phyloP scores from a whole-genome alignment of 2,113 vertebrate genomes.

The Pituophis catenifer region DNA sequence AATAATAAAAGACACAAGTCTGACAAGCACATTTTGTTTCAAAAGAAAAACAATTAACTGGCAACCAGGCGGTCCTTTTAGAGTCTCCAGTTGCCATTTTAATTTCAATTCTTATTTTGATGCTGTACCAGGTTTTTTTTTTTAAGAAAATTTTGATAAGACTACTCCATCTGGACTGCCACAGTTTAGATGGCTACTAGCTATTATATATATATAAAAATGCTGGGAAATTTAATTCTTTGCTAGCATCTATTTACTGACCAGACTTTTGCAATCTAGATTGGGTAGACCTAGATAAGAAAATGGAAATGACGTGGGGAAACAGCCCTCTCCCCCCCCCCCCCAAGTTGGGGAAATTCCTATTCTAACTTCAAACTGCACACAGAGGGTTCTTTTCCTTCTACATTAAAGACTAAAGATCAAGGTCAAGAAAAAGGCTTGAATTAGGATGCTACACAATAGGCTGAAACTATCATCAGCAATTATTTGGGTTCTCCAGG shows the following conservation, averaged over 20 bases:
- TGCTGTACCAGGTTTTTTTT: not conserved
- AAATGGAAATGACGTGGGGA: constrained; percentile 45
- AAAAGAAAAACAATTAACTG: constrained; percentile 74
- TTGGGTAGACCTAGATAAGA: not conserved
- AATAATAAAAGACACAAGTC: constrained; percentile 30
- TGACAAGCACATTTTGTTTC: constrained; percentile 60
- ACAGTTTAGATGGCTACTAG: not conserved
- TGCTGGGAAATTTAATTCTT: not conserved
- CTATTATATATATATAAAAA: not conserved
- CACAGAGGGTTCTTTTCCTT: not conserved
- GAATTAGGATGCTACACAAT: not conserved
- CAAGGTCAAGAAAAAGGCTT: not conserved
- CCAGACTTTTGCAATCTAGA: not conserved
- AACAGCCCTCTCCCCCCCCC: not conserved
- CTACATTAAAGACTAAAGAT: constrained; percentile 9
- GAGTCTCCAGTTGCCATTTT: constrained; percentile 63
- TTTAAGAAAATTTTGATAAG: not conserved
- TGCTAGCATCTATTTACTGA: not conserved
- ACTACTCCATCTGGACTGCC: not conserved
- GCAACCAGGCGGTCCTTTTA: constrained; percentile 73
- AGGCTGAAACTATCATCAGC: not conserved
- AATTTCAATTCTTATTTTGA: constrained; percentile 39
- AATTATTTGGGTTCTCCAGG: not conserved
- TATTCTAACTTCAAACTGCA: not conserved
- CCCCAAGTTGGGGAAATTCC: not conserved